Base-by-base conservation (phyloP, 2,797 vertebrate species). In the Sylvilagus floridanus region DNA sequence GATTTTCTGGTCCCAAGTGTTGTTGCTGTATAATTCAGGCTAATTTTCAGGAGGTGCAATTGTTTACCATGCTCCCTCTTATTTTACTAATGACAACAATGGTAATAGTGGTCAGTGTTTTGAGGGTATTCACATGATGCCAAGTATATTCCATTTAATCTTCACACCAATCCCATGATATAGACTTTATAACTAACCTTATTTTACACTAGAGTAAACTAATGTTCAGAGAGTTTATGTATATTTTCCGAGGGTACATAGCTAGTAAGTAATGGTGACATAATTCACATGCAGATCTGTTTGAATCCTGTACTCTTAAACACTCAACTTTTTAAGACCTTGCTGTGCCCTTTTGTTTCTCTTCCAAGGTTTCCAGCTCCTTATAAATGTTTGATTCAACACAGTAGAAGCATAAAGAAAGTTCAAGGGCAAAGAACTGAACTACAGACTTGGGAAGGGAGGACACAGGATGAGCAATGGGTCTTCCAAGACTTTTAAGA, bases 151-250 rank as follows among this genome's bases (percentile, higher is more conserved):
- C 76, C 32, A 21, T 60, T 52, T 82, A 60, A 37, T 73, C 65
- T 50, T 91, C 32, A 30, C 14, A 66, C 13, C 37, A 42, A 66
- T 71, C 19, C 62, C 60, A 30, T 24, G 42, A 42, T 42, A 66
- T 3, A 57, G 69, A 65, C 17, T 83, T 85, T 83, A 69, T 77
- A 93, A 72, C 8, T 50, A 79, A 86, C 9, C 6, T 93, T 63
- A 72, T 37, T 72, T 83, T 62, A 62, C 14, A 73, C 7, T 47
- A 78, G 73, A 71, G 37, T 91, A 93, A 93, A 92, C 85, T n/a
- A 65, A 94, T 47, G 26, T 35, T 66, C 35, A 32, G 69, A 60
- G 75, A 96, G 37, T 26, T 84, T 76, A 75, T 14, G 7, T 86
- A 32, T 84, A 24, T 50, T 60, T 65, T 79, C 10, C 24, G 81